Conservation (phyloP, 2,797 vertebrate genomes). For the Sebastes diaconus region DNA sequence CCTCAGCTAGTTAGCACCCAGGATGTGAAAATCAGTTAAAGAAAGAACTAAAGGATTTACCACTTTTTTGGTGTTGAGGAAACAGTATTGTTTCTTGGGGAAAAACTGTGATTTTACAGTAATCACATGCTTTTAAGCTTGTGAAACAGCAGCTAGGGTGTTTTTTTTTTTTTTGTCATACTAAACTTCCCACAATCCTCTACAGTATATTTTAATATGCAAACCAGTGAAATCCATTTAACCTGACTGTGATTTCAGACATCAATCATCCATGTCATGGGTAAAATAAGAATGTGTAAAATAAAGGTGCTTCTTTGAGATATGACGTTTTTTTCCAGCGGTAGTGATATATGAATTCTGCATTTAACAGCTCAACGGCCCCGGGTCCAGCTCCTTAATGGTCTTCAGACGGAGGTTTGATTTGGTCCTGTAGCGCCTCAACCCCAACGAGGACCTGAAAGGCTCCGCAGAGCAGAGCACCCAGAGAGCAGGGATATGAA, state of each 20-base stretch:
- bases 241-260: conserved; percentile 32
- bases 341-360: conserved; percentile 14
- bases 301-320: conserved; percentile 5
- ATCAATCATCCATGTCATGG: conserved; percentile 26
- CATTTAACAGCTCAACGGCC: conserved; percentile 31
- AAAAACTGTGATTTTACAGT: conserved; percentile 37
- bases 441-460: conserved; percentile 53
- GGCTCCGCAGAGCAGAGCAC: conserved; percentile 32
- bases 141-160: conserved; percentile 1
- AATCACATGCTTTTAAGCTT: conserved; percentile 38
- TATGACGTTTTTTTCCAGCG: conserved; percentile 10
- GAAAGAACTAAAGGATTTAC: neutral
- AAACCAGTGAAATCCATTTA: conserved; percentile 32
- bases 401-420: conserved; percentile 46
- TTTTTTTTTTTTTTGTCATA: neutral
- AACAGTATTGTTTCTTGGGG: conserved; percentile 3
- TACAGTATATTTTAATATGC: conserved; percentile 19
- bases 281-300: conserved; percentile 13
- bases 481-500: conserved; percentile 48
- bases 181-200: neutral
- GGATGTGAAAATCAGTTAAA: conserved; percentile 42
- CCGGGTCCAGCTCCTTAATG: conserved; percentile 35
- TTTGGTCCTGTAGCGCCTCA: conserved; percentile 39
- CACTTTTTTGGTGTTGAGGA: conserved; percentile 1
- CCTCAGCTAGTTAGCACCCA: conserved; percentile 15